Evolutionary conservation across 2,797 vertebrate genomes (phyloP), one percentile per base, ranked within the genome.

Genomic region (Linurgus olivaceus): DNA sequence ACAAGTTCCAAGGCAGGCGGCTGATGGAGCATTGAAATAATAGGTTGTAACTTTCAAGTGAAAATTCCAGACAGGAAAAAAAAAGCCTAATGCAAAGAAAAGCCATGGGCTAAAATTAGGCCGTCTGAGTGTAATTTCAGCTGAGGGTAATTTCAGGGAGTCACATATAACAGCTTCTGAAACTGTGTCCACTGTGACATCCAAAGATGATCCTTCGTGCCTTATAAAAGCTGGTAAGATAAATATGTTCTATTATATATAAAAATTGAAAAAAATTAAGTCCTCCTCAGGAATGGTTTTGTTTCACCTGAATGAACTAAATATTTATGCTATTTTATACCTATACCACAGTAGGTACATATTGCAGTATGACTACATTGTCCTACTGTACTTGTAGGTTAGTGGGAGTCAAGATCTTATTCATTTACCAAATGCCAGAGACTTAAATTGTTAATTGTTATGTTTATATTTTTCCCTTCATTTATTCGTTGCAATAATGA

Each of bases 1-100:
- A 83, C 45, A n/a, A 50, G n/a, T 92, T 85, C 47, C 50, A 61
- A 80, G 23, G 45, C 33, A 86, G 45, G n/a, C 17, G 15, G 20
- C 26, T 78, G 68, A 75, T 74, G 90, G 67, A 93, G 31, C 33
- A 38, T 52, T 91, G 61, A 95, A 94, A 89, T 73, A 93, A 82
- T 67, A 73, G 70, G 61, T 61, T 70, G 13, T 45, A 95, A 75
- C 58, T 81, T 94, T 31, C 50, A 81, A 83, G 42, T 0, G 0
- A 81, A 76, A 87, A 75, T 70, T 93, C 25, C 51, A n/a, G n/a
- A 31, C 11, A 31, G 75, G 66, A 38, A 48, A 75, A 68, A n/a
- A 51, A 33, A 40, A 38, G 8, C 8, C 35, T 42, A 66, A 44
- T 63, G 10, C 14, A 82, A 75, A 74, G 35, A 25, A 88, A 62